A percentile compares a stretch with the other conserved stretches of the same genome.
Evolutionary conservation across 2,113 vertebrate genomes (phyloP).

Genomic region (Heterocephalus glaber): DNA sequence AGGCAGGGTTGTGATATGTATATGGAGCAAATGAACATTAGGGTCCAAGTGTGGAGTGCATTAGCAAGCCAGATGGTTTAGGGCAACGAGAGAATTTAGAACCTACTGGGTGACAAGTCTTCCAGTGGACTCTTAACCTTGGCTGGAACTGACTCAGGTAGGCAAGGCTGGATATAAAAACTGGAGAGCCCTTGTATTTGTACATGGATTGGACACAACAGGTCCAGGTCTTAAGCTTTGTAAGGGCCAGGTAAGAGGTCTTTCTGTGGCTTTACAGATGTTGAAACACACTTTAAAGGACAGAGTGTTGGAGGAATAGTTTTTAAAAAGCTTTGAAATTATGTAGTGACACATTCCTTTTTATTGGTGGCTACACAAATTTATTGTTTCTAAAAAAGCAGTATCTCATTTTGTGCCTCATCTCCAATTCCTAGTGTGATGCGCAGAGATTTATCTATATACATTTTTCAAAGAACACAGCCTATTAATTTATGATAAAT

Average conservation of each 20-base stretch:
- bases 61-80: neutral
- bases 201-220: too few relatives aligned
- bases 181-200: neutral
- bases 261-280: neutral
- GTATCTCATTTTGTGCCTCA: neutral
- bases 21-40: too few relatives aligned
- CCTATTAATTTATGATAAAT: constrained; percentile 14
- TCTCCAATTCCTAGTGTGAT: neutral
- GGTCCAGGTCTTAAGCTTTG: too few relatives aligned
- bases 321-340: constrained; percentile 1
- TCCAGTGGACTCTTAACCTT: neutral
- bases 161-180: neutral
- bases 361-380: neutral
- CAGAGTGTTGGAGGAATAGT: neutral
- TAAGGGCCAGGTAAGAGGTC: too few relatives aligned
- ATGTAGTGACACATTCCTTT: neutral
- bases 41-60: neutral
- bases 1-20: neutral
- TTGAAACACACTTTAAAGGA: neutral
- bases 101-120: neutral
- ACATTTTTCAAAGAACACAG: neutral
- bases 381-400: neutral
- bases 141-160: neutral
- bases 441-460: neutral
- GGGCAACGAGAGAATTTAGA: neutral